A percentile compares a stretch with the other conserved stretches of the same genome.
Evolutionary conservation across 1,140 invertebrate genomes (phyloP).

Genomic region (Pseudomyrmex pallidus): DNA sequence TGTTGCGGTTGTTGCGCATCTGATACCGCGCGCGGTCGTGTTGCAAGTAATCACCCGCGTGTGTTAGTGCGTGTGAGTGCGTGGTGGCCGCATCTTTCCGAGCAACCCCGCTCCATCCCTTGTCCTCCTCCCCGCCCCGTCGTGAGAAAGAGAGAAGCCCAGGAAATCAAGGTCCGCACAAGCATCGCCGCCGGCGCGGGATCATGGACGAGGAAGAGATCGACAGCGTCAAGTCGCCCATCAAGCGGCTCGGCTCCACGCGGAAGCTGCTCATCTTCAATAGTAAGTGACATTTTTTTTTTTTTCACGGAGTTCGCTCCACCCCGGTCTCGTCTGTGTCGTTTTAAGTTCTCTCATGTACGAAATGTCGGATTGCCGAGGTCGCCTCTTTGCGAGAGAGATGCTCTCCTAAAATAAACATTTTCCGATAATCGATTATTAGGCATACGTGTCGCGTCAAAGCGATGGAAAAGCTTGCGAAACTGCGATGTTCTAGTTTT

Average conservation of each 20-base stretch:
- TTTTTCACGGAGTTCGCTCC: too few species aligned
- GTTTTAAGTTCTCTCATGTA: too few species aligned
- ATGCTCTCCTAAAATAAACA: slow-evolving; percentile 40
- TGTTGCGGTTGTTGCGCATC: not conserved
- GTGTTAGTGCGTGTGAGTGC: slow-evolving; percentile 11
- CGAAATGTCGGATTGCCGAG: too few species aligned
- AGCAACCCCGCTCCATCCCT: not conserved
- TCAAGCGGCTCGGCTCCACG: slow-evolving; percentile 91
- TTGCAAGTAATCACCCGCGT: not conserved
- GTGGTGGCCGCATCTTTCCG: slow-evolving; percentile 9
- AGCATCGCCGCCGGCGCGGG: not conserved
- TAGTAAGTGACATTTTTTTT: too few species aligned
- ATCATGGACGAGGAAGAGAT: slow-evolving; percentile 89
- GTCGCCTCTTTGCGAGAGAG: not conserved
- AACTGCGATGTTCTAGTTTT: not conserved
- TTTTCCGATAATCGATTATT: slow-evolving; percentile 57
- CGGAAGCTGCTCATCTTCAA: slow-evolving; percentile 91
- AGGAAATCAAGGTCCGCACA: slow-evolving; percentile 21
- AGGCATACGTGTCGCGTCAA: slow-evolving; percentile 16
- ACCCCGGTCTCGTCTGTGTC: too few species aligned
- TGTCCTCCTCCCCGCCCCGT: not conserved
- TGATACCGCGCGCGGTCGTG: not conserved
- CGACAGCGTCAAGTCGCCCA: slow-evolving; percentile 89
- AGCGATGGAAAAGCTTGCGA: slow-evolving; percentile 7
- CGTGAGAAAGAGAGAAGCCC: slow-evolving; percentile 7